Evolutionary conservation across 2,888 invertebrate genomes (phyloP).

Genomic region (Cataglyphis albicans): DNA sequence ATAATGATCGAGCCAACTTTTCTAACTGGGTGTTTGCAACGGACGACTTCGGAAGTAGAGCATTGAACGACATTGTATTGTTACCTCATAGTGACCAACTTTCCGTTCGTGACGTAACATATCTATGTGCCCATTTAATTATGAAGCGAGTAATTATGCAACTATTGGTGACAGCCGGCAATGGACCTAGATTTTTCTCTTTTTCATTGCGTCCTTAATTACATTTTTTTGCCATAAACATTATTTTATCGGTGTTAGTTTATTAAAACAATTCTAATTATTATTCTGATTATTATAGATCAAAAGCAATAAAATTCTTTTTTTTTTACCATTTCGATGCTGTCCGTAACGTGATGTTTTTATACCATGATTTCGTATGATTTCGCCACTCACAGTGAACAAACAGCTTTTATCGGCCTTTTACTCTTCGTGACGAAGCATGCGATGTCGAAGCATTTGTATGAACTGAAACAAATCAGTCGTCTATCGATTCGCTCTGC

Average conservation of each 20-base stretch:
- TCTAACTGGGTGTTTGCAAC: slow-evolving; percentile 69
- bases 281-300: background rate
- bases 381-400: background rate
- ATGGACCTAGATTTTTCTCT: slow-evolving; percentile 22
- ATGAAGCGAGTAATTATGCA: slow-evolving; percentile 56
- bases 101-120: slow-evolving; percentile 58
- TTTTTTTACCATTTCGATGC: background rate
- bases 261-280: background rate
- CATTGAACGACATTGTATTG: slow-evolving; percentile 41
- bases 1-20: slow-evolving; percentile 74
- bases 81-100: slow-evolving; percentile 51
- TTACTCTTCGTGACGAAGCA: slow-evolving; percentile 3
- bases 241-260: background rate
- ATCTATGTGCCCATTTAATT: slow-evolving; percentile 58
- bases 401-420: slow-evolving; percentile 5
- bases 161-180: slow-evolving; percentile 52
- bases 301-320: background rate
- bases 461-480: slow-evolving; percentile 30
- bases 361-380: background rate
- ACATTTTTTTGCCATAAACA: background rate
- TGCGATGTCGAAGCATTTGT: background rate
- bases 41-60: slow-evolving; percentile 56
- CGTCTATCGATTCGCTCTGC: slow-evolving; percentile 18
- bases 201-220: background rate
- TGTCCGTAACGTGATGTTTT: background rate